Base-by-base conservation (phyloP, 2,113 vertebrate species). In the Tringa solitaria region DNA sequence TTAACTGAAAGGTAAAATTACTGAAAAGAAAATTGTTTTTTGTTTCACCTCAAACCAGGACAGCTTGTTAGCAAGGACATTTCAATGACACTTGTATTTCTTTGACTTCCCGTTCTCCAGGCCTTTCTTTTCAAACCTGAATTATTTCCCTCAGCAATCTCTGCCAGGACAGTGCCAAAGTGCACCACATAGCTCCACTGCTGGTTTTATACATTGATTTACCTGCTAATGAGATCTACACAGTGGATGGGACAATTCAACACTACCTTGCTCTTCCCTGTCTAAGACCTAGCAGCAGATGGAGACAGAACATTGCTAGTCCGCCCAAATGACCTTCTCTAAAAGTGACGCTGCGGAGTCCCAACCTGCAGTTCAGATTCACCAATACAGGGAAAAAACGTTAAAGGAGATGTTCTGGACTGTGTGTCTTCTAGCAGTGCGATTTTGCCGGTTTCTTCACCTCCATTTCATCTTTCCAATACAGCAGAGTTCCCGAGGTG, bases 131-230 rank as follows among this genome's bases (percentile, higher is more conserved):
- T 69, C 68, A 65, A n/a, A 46, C 22, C 26, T 46, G 43, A 63
- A 35, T 45, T 50, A 50, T n/a, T 89, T 72, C 32, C 30, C 14
- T n/a, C 32, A n/a, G 51, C 23, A 51, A 24, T 15, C 74, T 43
- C 27, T 0, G 0, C 39, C 35, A 61, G 35, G 28, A 45, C 0
- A 0, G 24, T 61, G 18, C 51, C 61, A 18, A 65, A 63, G 20
- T 17, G 53, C 35, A 50, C 23, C 68, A 53, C 33, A 46, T 19
- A 80, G 30, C 51, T 70, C 20, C 26, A 12, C 39, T 43, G 46
- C 9, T 46, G 48, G 24, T 39, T 45, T 61, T 57, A 14, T 15
- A 35, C 1, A 2, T 48, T 43, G 5, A n/a, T 27, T 75, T 59
- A 43, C 23, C 27, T 60, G 33, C 61, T 63, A 59, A 27, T 35